Evolutionary conservation across 2,888 invertebrate species (phyloP).

Genomic region (Yponomeuta sedellus): DNA sequence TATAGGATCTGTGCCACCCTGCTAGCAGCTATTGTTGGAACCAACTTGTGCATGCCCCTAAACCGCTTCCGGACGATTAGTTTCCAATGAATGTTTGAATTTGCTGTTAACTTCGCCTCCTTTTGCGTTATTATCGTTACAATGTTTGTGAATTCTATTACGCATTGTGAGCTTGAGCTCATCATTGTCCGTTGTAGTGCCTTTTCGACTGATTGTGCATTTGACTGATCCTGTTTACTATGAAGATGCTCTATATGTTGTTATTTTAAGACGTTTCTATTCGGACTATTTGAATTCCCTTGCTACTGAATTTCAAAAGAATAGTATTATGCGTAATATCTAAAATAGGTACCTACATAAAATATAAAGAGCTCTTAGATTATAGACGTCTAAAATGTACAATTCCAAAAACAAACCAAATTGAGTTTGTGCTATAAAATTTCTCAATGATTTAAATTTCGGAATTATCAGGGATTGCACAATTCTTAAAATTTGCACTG

Average conservation of each 20-base stretch:
- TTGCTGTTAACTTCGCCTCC: conserved; percentile 73
- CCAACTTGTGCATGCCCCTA: conserved; percentile 63
- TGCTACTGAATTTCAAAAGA: conserved; percentile 12
- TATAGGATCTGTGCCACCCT: conserved; percentile 45
- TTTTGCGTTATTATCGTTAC: conserved; percentile 73
- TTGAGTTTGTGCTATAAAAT: too few species aligned
- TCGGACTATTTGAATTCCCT: conserved; percentile 26
- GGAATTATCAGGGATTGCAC: too few species aligned
- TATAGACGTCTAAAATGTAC: too few species aligned
- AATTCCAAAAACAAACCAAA: too few species aligned
- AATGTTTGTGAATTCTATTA: conserved; percentile 75
- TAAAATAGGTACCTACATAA: too few species aligned
- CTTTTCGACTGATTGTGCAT: conserved; percentile 54
- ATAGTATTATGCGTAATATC: neutral
- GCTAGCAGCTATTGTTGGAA: conserved; percentile 51
- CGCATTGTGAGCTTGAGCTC: conserved; percentile 59
- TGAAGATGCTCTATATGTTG: conserved; percentile 23
- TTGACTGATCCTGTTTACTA: conserved; percentile 54
- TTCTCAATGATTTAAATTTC: too few species aligned
- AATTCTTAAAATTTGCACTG: too few species aligned
- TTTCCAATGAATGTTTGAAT: conserved; percentile 67
- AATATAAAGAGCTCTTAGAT: too few species aligned
- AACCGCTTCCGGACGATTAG: conserved; percentile 70
- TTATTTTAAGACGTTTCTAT: conserved; percentile 12
- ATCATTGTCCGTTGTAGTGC: conserved; percentile 46